Conservation (phyloP, 2,797 vertebrate genomes). For the Morus bassanus region DNA sequence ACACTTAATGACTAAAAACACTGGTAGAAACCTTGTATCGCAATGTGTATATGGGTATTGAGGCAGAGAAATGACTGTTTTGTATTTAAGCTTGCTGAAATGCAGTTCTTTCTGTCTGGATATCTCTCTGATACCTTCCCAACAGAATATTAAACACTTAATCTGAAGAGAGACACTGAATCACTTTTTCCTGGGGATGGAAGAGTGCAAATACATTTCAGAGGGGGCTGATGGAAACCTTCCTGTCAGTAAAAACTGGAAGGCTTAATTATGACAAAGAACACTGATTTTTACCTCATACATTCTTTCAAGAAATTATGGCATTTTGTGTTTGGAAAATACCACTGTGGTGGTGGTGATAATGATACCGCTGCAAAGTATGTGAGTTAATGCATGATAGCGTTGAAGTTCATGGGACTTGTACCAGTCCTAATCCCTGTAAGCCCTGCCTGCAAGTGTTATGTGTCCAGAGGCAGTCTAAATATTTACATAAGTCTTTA, state of each 20-base stretch:
- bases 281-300: background rate
- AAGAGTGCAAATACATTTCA: background rate
- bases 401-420: background rate
- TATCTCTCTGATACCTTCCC: background rate
- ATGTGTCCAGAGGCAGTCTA: background rate
- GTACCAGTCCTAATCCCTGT: background rate
- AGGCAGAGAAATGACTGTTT: background rate
- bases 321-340: background rate
- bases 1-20: background rate
- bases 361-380: background rate
- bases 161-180: background rate
- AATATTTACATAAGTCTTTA: background rate
- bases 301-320: background rate
- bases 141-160: background rate
- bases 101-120: background rate
- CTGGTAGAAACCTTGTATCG: background rate
- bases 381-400: background rate
- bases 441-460: no score
- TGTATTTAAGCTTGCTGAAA: background rate
- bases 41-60: accelerated
- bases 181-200: background rate
- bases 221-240: background rate
- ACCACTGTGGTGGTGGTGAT: background rate
- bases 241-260: background rate
- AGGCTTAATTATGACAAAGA: background rate